phyloP scores from a whole-genome alignment of 2,113 vertebrate genomes.

The Furnarius figulus region DNA sequence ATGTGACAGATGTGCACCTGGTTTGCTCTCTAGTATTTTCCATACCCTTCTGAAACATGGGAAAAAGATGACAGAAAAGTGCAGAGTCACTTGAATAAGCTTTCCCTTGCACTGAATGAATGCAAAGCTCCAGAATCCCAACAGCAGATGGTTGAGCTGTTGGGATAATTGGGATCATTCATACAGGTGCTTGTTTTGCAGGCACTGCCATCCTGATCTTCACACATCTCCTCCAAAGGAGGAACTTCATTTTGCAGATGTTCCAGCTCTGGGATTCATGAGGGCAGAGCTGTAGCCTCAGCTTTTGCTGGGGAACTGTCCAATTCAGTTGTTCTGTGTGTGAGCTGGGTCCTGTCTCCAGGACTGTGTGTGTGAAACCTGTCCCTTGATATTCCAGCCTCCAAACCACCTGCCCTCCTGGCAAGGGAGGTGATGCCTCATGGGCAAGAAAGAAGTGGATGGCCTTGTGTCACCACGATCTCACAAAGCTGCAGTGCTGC shows the following conservation, averaged over 20 bases:
- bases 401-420: background rate
- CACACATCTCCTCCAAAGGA: background rate
- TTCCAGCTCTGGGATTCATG: background rate
- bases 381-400: background rate
- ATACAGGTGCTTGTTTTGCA: background rate
- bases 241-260: background rate
- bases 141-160: background rate
- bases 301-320: background rate
- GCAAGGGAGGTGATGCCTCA: background rate
- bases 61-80: background rate
- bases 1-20: background rate
- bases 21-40: no score
- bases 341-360: background rate
- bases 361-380: background rate
- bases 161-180: background rate
- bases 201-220: background rate
- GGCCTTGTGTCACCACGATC: background rate
- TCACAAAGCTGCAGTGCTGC: background rate
- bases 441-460: background rate
- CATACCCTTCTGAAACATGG: background rate
- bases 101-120: background rate
- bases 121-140: background rate
- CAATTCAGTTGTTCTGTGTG: fast-evolving
- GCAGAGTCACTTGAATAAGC: background rate
- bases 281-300: background rate